Percentiles rank a stretch among this genome's conserved stretches.
Evolutionary conservation across 2,797 vertebrate species (phyloP).

Genomic region (Gephyroberyx darwinii): DNA sequence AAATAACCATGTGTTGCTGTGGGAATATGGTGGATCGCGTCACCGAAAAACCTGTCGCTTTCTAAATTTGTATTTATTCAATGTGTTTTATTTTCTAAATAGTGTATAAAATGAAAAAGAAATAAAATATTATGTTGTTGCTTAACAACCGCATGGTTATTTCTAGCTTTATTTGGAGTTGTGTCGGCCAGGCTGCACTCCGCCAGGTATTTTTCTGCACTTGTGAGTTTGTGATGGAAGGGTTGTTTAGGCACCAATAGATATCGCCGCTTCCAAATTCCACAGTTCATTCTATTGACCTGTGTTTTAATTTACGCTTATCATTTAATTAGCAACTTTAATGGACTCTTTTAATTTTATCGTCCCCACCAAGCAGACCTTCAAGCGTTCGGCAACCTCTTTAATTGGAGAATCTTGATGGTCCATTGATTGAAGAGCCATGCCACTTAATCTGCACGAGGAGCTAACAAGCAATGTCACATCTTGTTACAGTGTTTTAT

Average conservation of each 20-base stretch:
- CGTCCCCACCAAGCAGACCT: constrained; percentile 56
- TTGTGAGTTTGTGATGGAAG: constrained; percentile 8
- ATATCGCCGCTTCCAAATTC: constrained; percentile 27
- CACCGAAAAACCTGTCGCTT: constrained; percentile 69
- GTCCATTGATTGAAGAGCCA: constrained; percentile 65
- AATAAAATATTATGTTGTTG: constrained; percentile 75
- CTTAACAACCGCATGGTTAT: constrained; percentile 34
- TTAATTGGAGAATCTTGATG: constrained; percentile 73
- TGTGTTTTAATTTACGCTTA: constrained; percentile 78
- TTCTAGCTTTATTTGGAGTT: constrained; percentile 6
- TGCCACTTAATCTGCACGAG: constrained; percentile 59
- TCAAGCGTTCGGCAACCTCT: constrained; percentile 46
- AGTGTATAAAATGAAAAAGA: constrained; percentile 74
- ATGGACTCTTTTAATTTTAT: constrained; percentile 70
- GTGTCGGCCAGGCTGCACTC: neutral
- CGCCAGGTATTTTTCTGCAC: constrained; percentile 1
- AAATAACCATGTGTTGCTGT: constrained; percentile 67
- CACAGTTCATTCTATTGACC: constrained; percentile 63
- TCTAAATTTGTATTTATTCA: constrained; percentile 86
- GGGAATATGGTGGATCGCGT: constrained; percentile 58
- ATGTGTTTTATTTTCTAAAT: constrained; percentile 84
- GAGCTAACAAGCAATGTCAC: constrained; percentile 58
- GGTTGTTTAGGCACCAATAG: constrained; percentile 9
- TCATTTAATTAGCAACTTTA: constrained; percentile 82
- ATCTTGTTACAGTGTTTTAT: constrained; percentile 59